These are phyloP conservation scores for Protaetia brevitarsis DNA, from an alignment of 1,140 invertebrate genomes.

Conservation along the genomic window DNA sequence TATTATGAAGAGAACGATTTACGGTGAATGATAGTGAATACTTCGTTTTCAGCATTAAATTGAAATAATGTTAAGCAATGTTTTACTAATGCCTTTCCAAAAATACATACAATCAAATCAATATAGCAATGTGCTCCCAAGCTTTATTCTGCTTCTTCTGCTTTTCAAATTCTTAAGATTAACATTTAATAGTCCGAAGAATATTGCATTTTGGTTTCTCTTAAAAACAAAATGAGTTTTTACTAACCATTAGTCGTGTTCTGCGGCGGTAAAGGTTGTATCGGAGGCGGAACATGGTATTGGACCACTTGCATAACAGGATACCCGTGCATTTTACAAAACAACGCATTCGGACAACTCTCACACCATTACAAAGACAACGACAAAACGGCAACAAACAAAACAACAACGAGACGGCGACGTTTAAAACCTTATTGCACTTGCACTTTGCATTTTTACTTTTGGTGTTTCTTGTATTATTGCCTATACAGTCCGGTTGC, in stretches of 20 bases:
- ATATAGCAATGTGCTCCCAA: too few relatives aligned
- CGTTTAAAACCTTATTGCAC: neutral
- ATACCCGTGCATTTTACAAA: conserved; percentile 54
- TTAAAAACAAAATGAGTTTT: neutral
- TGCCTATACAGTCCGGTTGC: conserved; percentile 2
- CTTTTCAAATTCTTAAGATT: too few relatives aligned
- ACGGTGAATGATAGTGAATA: too few relatives aligned
- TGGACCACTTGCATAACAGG: conserved; percentile 60
- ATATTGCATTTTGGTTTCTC: neutral
- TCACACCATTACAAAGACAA: neutral
- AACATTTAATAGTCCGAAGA: too few relatives aligned
- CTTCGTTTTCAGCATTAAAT: too few relatives aligned
- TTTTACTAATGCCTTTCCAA: too few relatives aligned
- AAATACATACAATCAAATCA: too few relatives aligned
- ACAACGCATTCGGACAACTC: neutral
- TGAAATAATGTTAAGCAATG: too few relatives aligned
- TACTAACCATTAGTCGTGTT: conserved; percentile 3
- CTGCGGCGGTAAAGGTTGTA: conserved; percentile 38
- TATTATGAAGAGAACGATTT: too few relatives aligned
- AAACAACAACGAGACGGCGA: neutral
- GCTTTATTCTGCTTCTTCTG: too few relatives aligned
- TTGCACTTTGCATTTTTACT: conserved; percentile 4
- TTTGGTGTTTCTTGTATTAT: conserved; percentile 4
- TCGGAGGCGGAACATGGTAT: conserved; percentile 54
- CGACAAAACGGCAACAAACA: neutral